Evolutionary conservation across 2,888 invertebrate species (phyloP).

Genomic region (Itoplectis maculator): DNA sequence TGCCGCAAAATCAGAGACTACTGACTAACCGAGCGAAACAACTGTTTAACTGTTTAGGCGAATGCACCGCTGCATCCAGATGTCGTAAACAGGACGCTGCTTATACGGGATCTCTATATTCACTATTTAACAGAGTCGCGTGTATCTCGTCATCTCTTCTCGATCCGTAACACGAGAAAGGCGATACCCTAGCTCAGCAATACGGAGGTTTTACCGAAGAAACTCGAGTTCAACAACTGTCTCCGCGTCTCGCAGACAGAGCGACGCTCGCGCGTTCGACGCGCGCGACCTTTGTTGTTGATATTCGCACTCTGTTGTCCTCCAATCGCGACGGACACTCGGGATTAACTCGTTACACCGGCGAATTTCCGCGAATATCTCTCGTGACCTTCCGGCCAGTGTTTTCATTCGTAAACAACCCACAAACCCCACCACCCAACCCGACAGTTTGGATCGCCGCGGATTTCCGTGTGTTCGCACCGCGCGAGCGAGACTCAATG

Average conservation of each 20-base stretch:
- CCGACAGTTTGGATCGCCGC: not conserved
- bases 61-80: too few species aligned
- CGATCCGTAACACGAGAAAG: not conserved
- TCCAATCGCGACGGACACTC: too few species aligned
- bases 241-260: not conserved
- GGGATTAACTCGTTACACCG: too few species aligned
- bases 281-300: too few species aligned
- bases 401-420: not conserved
- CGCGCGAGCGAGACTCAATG: slow-evolving; percentile 23
- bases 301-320: not conserved
- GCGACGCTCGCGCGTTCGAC: not conserved
- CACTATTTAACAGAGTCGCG: not conserved
- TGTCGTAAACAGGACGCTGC: not conserved
- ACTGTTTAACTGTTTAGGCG: too few species aligned
- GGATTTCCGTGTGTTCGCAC: slow-evolving; percentile 7
- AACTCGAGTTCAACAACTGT: not conserved
- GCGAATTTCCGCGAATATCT: too few species aligned
- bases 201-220: not conserved
- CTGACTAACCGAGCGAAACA: too few species aligned
- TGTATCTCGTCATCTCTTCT: not conserved
- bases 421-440: not conserved
- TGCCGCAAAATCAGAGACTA: not conserved
- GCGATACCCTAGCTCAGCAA: not conserved
- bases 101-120: not conserved
- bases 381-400: too few species aligned